These are phyloP conservation scores for Dynastes grantii DNA, from an alignment of 2,888 invertebrate species.

Conservation along the genomic window DNA sequence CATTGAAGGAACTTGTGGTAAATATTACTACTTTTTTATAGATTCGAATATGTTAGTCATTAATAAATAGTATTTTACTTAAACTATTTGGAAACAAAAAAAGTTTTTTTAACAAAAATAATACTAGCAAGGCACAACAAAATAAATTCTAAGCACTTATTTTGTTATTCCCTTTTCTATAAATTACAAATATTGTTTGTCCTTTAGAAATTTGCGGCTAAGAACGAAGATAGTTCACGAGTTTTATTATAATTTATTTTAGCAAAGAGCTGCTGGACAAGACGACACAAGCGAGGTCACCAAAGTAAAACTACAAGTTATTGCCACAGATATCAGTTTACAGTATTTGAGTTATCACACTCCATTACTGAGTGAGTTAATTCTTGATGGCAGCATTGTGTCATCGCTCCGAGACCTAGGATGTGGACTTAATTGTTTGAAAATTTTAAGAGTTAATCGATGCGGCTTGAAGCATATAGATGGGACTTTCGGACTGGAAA, in stretches of 20 bases:
- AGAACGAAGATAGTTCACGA: too few relatives aligned
- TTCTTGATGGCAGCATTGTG: conserved; percentile 79
- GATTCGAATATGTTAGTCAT: too few relatives aligned
- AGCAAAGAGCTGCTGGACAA: conserved; percentile 67
- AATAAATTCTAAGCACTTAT: too few relatives aligned
- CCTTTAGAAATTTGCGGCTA: too few relatives aligned
- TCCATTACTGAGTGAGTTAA: conserved; percentile 76
- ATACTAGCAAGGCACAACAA: too few relatives aligned
- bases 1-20: conserved; percentile 52
- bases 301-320: conserved; percentile 77
- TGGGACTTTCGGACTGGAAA: conserved; percentile 78
- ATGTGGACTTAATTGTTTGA: conserved; percentile 75
- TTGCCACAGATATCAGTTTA: conserved; percentile 78
- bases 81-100: too few relatives aligned
- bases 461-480: conserved; percentile 80
- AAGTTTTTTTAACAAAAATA: too few relatives aligned
- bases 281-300: conserved; percentile 72
- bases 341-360: conserved; percentile 77
- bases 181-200: too few relatives aligned
- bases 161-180: too few relatives aligned
- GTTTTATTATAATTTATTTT: not conserved
- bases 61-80: too few relatives aligned
- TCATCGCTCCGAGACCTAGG: conserved; percentile 80
- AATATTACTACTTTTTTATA: not conserved
- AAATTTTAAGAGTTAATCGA: conserved; percentile 76